phyloP scores from a whole-genome alignment of 2,888 invertebrate species.

The Pinctada fucata region DNA sequence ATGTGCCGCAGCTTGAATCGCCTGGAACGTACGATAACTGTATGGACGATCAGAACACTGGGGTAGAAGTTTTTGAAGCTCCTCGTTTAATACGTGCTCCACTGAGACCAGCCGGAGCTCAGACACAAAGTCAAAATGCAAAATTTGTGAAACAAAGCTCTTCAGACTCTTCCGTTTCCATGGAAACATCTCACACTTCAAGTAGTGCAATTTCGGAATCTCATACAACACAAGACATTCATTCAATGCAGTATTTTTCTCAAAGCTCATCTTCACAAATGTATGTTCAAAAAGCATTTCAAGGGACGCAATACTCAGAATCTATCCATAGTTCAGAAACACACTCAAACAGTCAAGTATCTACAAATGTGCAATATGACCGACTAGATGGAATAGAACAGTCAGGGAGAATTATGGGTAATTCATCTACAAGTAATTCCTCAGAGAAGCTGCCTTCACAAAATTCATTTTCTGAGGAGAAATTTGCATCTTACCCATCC shows the following conservation, averaged over 20 bases:
- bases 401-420: too few species aligned
- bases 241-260: neutral
- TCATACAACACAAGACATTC: constrained; percentile 7
- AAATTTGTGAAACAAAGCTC: constrained; percentile 4
- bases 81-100: constrained; percentile 56
- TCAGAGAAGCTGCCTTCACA: neutral
- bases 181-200: constrained; percentile 5
- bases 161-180: constrained; percentile 6
- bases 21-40: neutral
- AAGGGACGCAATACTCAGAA: too few species aligned
- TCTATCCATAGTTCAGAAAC: too few species aligned
- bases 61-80: constrained; percentile 55
- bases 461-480: neutral
- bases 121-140: constrained; percentile 8
- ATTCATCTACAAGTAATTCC: neutral
- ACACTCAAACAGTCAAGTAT: too few species aligned
- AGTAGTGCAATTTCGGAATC: neutral
- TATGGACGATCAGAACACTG: constrained; percentile 51
- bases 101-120: constrained; percentile 35
- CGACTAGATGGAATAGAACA: too few species aligned
- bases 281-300: too few species aligned
- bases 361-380: too few species aligned
- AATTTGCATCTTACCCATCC: neutral
- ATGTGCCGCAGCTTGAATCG: neutral
- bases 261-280: too few species aligned